Evolutionary conservation across 2,888 invertebrate species (phyloP), one percentile per base, ranked within the genome.

Genomic region (Aplocera efformata): DNA sequence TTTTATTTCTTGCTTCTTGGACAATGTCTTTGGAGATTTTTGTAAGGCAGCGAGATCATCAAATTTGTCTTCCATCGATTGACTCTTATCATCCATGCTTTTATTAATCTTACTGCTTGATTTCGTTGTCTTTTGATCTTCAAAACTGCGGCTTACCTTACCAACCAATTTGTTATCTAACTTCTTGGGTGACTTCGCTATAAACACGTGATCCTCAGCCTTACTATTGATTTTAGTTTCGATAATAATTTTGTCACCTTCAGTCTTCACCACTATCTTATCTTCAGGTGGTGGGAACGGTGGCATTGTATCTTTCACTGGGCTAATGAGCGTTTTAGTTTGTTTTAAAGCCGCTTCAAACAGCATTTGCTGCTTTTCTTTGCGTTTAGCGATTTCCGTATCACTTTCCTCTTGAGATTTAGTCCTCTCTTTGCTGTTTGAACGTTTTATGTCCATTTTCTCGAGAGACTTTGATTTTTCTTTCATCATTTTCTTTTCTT

Each of bases 301-400:
- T 0, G 93, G 93, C 58, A 93, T 61, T 1, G 91, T 90, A 65
- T 93, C 93, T 67, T 93, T 93, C 0, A 93, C 93, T 0, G 94
- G 94, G 69, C 93, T 93, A 21, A 93, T 90, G 51, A 93, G 81
- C 0, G 93, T 93, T 59, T 93, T 93, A 0, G 93, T 93, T 74
- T 93, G 93, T 66, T 93, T 93, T 63, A 94, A 90, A 1, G 93
- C 93, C 2, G 92, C 92, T 79, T 94, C 93, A 56, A 94, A 94
- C 1, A 94, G 72, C 89, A 93, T 91, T 66, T 94, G 94, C 60
- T 94, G 94, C 50, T 93, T 91, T 60, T 93, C 93, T 70, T 93
- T 92, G 30, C 94, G 90, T 67, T 93, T 93, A 1, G 91, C 92
- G 31, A 91, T 91, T 68, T 93, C 93, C 0, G 92, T 90, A 57